Evolutionary conservation across 2,797 vertebrate genomes (phyloP), one percentile per base, ranked within the genome.

Genomic region (Poliocrania exsul): DNA sequence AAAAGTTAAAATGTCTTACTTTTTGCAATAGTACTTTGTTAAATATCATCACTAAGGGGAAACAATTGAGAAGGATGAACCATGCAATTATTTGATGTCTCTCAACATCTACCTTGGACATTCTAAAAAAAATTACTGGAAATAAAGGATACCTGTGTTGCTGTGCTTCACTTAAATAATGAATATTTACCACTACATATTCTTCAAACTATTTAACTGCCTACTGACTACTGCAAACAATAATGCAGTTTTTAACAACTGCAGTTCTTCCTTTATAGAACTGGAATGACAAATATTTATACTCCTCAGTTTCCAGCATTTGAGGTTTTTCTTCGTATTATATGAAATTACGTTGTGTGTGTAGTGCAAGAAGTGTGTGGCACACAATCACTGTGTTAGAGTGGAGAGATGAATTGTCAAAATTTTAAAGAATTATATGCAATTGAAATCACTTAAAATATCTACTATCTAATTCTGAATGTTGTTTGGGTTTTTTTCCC

Each of bases 31-130:
- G 69, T 74, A 44, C 38, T 92, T 93, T 71, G 44, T 70, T 87
- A 92, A 95, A 94, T 93, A 87, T 53, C 88, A 94, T 47, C 53
- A 85, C 64, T 67, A 38, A n/a, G 82, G 71, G 50, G 74, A 82
- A 93, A 94, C 49, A 92, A 81, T 37, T 71, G 65, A 92, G 38
- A 91, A 87, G 47, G 67, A 89, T 65, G 81, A 95, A 95, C 74
- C 29, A 14, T 58, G 50, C 79, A 94, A 67, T 88, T 91, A 74
- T 67, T 64, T 89, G 49, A 80, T 92, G 65, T 44, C 25, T 73
- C 46, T 86, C 56, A 85, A 70, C 17, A 81, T 54, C 37, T 71
- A 37, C 20, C 50, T 77, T 25, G 85, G 47, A 61, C 28, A 80
- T 93, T 91, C 50, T 54, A 53, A 93, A 51, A 51, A 91, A 69